Conservation (phyloP, 2,888 invertebrate genomes). For the Leucophenga maculata region DNA sequence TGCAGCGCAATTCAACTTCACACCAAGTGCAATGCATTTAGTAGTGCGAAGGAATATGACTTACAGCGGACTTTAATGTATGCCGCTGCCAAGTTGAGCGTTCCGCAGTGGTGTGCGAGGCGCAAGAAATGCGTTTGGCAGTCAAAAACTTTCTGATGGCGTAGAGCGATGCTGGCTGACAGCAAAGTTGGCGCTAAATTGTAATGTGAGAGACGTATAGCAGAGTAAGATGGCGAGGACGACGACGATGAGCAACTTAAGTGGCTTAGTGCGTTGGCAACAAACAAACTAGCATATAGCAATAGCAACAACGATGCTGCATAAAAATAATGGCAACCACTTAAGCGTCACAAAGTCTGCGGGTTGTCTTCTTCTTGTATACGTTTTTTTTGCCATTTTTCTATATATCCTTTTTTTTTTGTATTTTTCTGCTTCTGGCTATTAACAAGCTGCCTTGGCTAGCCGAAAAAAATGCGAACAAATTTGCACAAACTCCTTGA, state of each 20-base stretch:
- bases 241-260: conserved; percentile 42
- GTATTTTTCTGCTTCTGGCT: neutral
- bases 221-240: neutral
- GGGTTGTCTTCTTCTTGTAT: conserved; percentile 40
- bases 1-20: conserved; percentile 18
- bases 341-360: conserved; percentile 59
- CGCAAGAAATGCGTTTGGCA: conserved; percentile 53
- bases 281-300: conserved; percentile 25
- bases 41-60: conserved; percentile 12
- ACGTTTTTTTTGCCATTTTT: neutral
- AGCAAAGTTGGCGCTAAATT: conserved; percentile 63
- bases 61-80: conserved; percentile 21
- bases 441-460: conserved; percentile 16
- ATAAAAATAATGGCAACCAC: conserved; percentile 49
- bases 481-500: conserved; percentile 17
- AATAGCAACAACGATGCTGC: conserved; percentile 41
- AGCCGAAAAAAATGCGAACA: neutral
- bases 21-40: conserved; percentile 22
- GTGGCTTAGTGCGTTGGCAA: conserved; percentile 63
- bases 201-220: conserved; percentile 53
- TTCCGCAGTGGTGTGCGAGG: neutral
- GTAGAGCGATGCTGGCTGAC: conserved; percentile 57
- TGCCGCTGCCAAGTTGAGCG: conserved; percentile 21
- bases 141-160: conserved; percentile 38
- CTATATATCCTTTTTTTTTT: neutral